phyloP scores from a whole-genome alignment of 2,888 invertebrate species.

The Ophioninae sp. region DNA sequence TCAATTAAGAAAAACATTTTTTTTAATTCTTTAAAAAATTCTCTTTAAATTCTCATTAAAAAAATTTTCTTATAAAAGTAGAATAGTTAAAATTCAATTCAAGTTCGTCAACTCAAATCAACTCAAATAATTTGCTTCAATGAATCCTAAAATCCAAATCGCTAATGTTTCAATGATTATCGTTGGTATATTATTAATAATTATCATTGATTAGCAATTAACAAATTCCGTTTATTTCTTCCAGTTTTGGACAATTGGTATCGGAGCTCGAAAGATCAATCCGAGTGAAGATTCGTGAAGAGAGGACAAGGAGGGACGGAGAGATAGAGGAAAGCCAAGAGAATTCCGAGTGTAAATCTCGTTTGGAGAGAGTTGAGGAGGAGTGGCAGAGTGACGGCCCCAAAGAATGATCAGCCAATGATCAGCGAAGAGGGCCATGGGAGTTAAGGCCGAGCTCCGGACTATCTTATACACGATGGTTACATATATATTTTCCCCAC shows the following conservation, averaged over 20 bases:
- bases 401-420: slow-evolving; percentile 65
- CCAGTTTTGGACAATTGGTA: background rate
- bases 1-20: too few species aligned
- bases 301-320: background rate
- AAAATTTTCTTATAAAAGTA: too few species aligned
- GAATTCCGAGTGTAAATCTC: slow-evolving; percentile 52
- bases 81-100: too few species aligned
- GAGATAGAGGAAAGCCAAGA: slow-evolving; percentile 25
- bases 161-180: too few species aligned
- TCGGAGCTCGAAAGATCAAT: background rate
- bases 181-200: too few species aligned
- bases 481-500: slow-evolving; percentile 56
- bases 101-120: too few species aligned
- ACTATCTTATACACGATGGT: slow-evolving; percentile 30
- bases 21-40: too few species aligned
- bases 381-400: slow-evolving; percentile 65
- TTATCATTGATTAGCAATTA: too few species aligned
- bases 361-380: slow-evolving; percentile 57
- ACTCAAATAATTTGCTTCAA: too few species aligned
- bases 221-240: too few species aligned
- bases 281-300: background rate
- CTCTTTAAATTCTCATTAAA: too few species aligned
- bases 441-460: slow-evolving; percentile 48
- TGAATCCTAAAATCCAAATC: too few species aligned
- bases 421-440: slow-evolving; percentile 55